Conservation (phyloP, 2,888 invertebrate species). For the Nomada fucata region DNA sequence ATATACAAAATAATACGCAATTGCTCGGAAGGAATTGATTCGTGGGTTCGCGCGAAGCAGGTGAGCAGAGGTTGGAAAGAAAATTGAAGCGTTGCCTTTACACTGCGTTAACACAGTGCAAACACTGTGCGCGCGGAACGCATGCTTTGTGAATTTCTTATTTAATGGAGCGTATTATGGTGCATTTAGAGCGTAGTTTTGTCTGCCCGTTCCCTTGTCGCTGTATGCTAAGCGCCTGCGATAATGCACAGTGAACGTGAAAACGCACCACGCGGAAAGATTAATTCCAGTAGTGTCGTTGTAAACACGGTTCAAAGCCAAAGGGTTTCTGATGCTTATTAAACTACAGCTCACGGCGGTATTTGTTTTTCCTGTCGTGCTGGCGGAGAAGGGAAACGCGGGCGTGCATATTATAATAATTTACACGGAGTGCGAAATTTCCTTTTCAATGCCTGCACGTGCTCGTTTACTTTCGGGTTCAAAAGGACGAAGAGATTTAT, state of each 20-base stretch:
- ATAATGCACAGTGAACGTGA: not conserved
- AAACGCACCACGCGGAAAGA: constrained; percentile 3
- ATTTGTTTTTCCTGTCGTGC: not conserved
- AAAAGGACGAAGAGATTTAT: no score
- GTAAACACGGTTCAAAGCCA: constrained; percentile 9
- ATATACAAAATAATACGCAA: no score
- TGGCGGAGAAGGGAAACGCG: not conserved
- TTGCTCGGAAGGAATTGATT: no score
- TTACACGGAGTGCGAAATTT: not conserved
- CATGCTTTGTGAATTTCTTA: constrained; percentile 48
- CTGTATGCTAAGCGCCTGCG: not conserved
- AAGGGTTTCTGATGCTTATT: constrained; percentile 16
- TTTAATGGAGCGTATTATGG: constrained; percentile 43
- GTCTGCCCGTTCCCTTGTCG: constrained; percentile 3
- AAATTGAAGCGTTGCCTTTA: not conserved
- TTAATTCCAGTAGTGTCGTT: constrained; percentile 13
- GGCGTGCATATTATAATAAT: not conserved
- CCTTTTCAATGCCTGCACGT: no score
- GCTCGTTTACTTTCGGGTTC: no score
- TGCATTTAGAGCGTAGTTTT: constrained; percentile 27
- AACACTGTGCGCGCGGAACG: constrained; percentile 4
- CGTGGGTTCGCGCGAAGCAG: not conserved
- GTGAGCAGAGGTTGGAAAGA: not conserved
- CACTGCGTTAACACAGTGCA: constrained; percentile 1
- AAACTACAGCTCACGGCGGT: not conserved